Conservation (phyloP, 2,888 invertebrate genomes). For the Nycteola revayana region DNA sequence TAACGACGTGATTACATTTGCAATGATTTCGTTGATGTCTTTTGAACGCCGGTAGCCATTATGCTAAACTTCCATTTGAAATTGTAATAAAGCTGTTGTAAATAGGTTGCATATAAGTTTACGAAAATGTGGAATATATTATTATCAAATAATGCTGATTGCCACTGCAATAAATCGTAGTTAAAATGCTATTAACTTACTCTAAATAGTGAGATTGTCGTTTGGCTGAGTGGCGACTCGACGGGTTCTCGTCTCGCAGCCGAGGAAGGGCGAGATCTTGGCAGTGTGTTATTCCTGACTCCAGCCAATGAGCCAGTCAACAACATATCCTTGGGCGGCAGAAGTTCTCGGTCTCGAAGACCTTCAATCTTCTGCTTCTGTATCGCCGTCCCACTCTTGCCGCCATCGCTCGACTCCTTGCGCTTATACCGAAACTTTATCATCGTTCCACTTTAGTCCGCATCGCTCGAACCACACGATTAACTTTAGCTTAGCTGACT, state of each 20-base stretch:
- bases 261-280: conserved; percentile 61
- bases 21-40: conserved; percentile 40
- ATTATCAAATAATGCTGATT: too few relatives aligned
- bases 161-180: neutral
- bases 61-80: conserved; percentile 9
- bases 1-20: conserved; percentile 36
- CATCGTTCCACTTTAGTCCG: conserved; percentile 72
- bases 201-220: conserved; percentile 67
- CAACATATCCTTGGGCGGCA: conserved; percentile 73
- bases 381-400: conserved; percentile 58
- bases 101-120: too few relatives aligned
- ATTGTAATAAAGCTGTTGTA: conserved; percentile 13
- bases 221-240: conserved; percentile 55
- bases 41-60: conserved; percentile 20
- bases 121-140: too few relatives aligned
- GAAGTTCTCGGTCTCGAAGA: conserved; percentile 64
- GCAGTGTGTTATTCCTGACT: conserved; percentile 71
- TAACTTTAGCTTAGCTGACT: conserved; percentile 13
- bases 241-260: conserved; percentile 49
- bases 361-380: conserved; percentile 77
- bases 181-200: conserved; percentile 68
- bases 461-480: conserved; percentile 49
- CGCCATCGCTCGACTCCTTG: conserved; percentile 75
- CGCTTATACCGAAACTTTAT: conserved; percentile 86
- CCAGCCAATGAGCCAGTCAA: conserved; percentile 64